Evolutionary conservation across 2,797 vertebrate genomes (phyloP), one percentile per base, ranked within the genome.

Genomic region (Karalla daura): DNA sequence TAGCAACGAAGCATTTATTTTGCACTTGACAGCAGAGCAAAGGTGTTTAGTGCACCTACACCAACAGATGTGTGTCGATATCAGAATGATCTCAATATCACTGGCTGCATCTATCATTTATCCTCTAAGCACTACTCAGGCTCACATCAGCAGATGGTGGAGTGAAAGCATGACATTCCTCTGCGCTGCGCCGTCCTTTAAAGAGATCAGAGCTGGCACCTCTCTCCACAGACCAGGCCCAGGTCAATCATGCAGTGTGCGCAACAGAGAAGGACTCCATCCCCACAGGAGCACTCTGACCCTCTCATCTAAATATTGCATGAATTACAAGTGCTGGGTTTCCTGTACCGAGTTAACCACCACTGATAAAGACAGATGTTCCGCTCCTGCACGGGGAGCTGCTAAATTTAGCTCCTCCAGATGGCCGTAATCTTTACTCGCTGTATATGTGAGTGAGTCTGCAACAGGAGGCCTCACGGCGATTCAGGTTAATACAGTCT

Each of bases 221-320:
- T 70, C 78, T 85, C 74, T 83, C 78, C 54, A 52, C 56, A 67
- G 73, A 74, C 63, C 58, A 63, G 83, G 66, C 70, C 49, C 64
- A 21, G 76, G 82, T 86, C 84, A 87, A 80, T 88, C 88, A 81
- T 40, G 41, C 63, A 53, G 63, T 55, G 80, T 66, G 61, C 11
- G 54, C 74, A 58, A 51, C 79, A 80, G 72, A 88, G 81, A 68
- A 64, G 15, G 36, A 36, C 51, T 74, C 70, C 80, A 58, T 86
- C 78, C 90, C 87, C 86, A 85, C 66, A 81, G 85, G 87, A 88
- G 81, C 78, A 78, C 85, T 86, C 74, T 78, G 84, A 88, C 88
- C 87, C 85, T 80, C 83, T 88, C 90, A 89, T 92, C 87, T 91
- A 84, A 92, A 93, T 93, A 89, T 91, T 91, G 86, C 85, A 93